Conservation (phyloP, 2,113 vertebrate genomes). For the Phylloscopus whistleri region DNA sequence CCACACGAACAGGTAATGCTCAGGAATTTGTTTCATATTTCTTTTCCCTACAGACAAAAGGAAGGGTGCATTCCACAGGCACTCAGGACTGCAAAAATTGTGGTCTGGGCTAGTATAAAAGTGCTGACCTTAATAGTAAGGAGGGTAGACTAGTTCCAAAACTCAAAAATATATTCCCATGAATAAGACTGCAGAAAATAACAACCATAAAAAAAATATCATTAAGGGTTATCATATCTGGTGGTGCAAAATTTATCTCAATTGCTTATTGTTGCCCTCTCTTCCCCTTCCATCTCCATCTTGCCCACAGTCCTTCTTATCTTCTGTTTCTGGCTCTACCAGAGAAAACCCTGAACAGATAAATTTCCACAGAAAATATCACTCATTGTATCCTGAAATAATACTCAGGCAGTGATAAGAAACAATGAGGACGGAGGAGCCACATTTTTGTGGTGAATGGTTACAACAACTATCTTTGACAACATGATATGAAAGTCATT, state of each 20-base stretch:
- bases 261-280: neutral
- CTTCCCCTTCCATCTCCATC: neutral
- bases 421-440: constrained; percentile 4
- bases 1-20: neutral
- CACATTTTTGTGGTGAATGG: constrained; percentile 42
- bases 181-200: neutral
- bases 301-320: neutral
- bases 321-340: neutral
- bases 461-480: constrained; percentile 47
- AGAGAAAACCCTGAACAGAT: neutral
- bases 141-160: neutral
- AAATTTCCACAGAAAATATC: neutral
- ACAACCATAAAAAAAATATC: neutral
- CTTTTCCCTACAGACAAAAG: neutral
- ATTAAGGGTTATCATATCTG: neutral
- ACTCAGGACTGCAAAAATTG: neutral
- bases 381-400: neutral
- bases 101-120: neutral
- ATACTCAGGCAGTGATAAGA: neutral
- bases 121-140: neutral
- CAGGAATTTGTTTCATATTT: neutral
- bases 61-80: neutral
- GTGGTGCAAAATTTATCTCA: neutral
- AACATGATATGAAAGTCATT: constrained; percentile 53
- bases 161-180: neutral